Conservation (phyloP, 1,140 invertebrate genomes). For the Dendrolimus kikuchii region DNA sequence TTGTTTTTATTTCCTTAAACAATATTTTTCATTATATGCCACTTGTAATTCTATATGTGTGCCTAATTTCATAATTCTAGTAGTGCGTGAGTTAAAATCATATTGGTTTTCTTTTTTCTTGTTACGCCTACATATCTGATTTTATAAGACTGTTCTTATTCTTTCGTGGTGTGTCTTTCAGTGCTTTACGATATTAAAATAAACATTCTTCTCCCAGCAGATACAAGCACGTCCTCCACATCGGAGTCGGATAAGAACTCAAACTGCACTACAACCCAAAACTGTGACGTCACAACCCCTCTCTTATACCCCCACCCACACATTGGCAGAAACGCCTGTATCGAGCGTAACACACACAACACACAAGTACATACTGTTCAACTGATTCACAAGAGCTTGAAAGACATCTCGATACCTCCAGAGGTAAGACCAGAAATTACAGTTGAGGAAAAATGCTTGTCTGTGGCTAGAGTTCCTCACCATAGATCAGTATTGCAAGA, state of each 20-base stretch:
- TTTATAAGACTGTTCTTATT: too few species aligned
- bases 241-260: slow-evolving; percentile 48
- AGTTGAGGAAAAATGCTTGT: slow-evolving; percentile 40
- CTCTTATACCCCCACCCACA: slow-evolving; percentile 79
- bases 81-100: too few species aligned
- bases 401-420: slow-evolving; percentile 68
- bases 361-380: slow-evolving; percentile 74
- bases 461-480: slow-evolving; percentile 38
- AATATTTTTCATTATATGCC: too few species aligned
- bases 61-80: too few species aligned
- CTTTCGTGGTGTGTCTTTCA: too few species aligned
- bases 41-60: too few species aligned
- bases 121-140: too few species aligned
- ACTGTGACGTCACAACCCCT: slow-evolving; percentile 49
- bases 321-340: slow-evolving; percentile 91
- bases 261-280: slow-evolving; percentile 33
- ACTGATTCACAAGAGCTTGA: slow-evolving; percentile 81
- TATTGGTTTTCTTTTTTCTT: too few species aligned
- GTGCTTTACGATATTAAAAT: not conserved
- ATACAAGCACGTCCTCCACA: slow-evolving; percentile 19
- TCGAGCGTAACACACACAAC: slow-evolving; percentile 86
- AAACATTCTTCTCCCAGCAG: slow-evolving; percentile 13
- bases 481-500: slow-evolving; percentile 31
- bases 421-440: slow-evolving; percentile 32
- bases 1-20: too few species aligned